These are phyloP conservation scores for Agelas oroides DNA, from an alignment of 37 sponge, comb jelly and placozoan species.

Conservation along the genomic window DNA sequence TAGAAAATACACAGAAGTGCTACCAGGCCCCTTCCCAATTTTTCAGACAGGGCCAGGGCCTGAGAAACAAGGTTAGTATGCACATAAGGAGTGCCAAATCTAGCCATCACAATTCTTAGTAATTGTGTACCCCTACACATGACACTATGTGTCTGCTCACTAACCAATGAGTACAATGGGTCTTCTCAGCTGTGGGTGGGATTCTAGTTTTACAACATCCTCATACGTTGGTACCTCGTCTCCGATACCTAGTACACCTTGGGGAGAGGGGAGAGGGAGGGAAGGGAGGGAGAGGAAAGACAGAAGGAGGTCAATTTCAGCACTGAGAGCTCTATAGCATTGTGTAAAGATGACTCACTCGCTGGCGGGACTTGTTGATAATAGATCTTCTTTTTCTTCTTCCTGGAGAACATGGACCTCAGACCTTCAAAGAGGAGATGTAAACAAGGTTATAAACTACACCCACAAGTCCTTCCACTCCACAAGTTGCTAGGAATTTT, in stretches of 20 bases:
- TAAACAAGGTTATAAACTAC: background rate
- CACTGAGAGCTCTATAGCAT: too few species aligned
- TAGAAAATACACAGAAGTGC: too few species aligned
- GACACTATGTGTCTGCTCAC: background rate
- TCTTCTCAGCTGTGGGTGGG: conserved; percentile 61
- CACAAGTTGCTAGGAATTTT: too few species aligned
- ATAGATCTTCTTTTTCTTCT: conserved; percentile 78
- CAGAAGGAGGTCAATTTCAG: too few species aligned
- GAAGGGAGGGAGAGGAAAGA: background rate
- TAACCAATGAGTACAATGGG: conserved; percentile 88
- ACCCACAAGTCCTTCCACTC: too few species aligned
- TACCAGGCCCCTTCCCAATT: too few species aligned
- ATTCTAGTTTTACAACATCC: conserved; percentile 84
- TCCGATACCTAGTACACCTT: conserved; percentile 52
- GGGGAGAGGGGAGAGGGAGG: background rate
- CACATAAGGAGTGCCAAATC: too few species aligned
- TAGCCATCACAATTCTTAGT: too few species aligned
- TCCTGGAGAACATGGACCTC: conserved; percentile 45
- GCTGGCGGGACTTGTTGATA: conserved; percentile 56
- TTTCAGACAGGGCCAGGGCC: too few species aligned
- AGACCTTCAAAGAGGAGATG: conserved; percentile 33
- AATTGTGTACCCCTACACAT: too few species aligned
- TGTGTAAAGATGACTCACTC: conserved; percentile 33
- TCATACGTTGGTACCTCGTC: conserved; percentile 90
- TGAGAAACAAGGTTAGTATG: too few species aligned